Evolutionary conservation across 2,113 vertebrate species (phyloP), one percentile per base, ranked within the genome.

Genomic region (Sorex fumeus): DNA sequence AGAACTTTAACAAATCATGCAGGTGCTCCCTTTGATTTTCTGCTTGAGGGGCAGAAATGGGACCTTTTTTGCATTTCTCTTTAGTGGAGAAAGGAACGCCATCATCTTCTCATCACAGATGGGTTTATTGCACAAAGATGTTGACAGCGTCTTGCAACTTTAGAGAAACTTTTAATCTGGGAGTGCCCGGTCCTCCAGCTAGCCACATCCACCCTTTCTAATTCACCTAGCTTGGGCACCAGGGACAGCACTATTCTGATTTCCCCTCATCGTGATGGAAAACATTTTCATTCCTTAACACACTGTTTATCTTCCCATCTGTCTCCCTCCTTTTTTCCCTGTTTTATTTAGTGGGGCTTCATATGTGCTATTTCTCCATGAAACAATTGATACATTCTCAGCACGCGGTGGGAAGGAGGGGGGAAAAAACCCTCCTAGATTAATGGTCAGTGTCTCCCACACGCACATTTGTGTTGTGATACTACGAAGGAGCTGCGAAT

Each of bases 381-480:
- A 97, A 98, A 97, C 97, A 97, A 97, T 95, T 97, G 97, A 97
- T 98, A 98, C 96, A 98, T 97, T 98, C 97, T 97, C 97, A 57
- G 95, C 96, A 96, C 64, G 95, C 96, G 64, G 95, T 82, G 69
- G 93, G 1, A 87, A 94, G 93, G 90, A 84, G 91, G 57, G 57
- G 57, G 21, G 50, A 69, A 23, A 74, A 84, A 96, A 97, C 96
- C 93, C 82, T 96, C 93, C 95, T 96, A 98, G 97, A 98, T 98
- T 98, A 98, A 98, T 98, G 98, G 98, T 98, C 98, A 98, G 96
- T 97, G 97, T 98, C 98, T 97, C 96, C 93, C 97, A 96, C 97
- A 97, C 83, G 94, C 97, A 98, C 97, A 97, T 97, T 97, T 97
- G 97, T 98, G 98, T 98, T 98, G 97, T 97, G 97, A 98, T 97